Base-by-base conservation (phyloP, 2,113 vertebrate genomes). In the Brienomyrus longianalis region DNA sequence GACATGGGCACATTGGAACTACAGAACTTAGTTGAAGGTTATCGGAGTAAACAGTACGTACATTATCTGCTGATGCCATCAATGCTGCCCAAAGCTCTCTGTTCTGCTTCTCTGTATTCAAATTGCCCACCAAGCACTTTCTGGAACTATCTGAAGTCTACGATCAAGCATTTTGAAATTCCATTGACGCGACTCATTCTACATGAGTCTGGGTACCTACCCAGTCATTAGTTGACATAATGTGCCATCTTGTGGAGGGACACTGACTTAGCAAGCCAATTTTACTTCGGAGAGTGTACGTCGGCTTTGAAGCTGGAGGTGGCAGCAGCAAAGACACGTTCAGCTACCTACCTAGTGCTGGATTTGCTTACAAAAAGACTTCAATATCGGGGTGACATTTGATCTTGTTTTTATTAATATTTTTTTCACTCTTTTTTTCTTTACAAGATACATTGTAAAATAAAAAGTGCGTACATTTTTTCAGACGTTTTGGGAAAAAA, bases 391-490 rank as follows among this genome's bases (percentile, higher is more conserved):
- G 70, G 13, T 56, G 39, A 31, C 8, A n/a, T 5, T 39, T 54
- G 13, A 52, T 56, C 50, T 86, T 54, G 23, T 23, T 51, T 66
- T 85, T 85, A 85, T 51, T 85, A n/a, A n/a, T 11, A 5, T 39
- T 39, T 39, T 39, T 77, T 80, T 47, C 10, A 66, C 94, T 39
- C 1, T 39, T 39, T 7, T 92, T 93, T 91, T 92, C 90, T 88
- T 91, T 90, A 93, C 90, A 94, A 94, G 93, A 91, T 93, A 94
- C 94, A 94, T 93, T 86, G 91, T 89, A 90, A 90, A 92, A 56
- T 86, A 88, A 91, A 93, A 95, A 95, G 95, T 95, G 95, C 94
- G 23, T 92, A 74, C 83, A 91, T 54, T 84, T 93, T 92, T 92
- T 96, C 88, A 92, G 90, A 91, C 56, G 3, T 91, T 92, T 87